Conservation (phyloP, 2,797 vertebrate species). For the Channallabes apus region DNA sequence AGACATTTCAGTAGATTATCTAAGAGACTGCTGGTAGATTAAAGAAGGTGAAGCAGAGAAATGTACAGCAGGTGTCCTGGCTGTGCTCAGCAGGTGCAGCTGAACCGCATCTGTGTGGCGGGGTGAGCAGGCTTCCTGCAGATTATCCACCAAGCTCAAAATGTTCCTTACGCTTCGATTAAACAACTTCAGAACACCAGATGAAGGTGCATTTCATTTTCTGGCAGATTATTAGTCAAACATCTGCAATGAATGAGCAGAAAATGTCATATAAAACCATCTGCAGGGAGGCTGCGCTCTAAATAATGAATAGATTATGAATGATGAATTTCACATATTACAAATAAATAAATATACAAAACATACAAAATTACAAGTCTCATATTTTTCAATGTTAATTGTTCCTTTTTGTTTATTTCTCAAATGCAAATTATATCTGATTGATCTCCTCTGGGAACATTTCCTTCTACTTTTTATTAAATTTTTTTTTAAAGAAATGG, state of each 20-base stretch:
- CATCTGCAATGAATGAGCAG: conserved; percentile 31
- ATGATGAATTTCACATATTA: not conserved
- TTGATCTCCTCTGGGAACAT: conserved; percentile 2
- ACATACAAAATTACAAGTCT: not conserved
- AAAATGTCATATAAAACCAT: conserved; percentile 27
- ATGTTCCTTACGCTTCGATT: conserved; percentile 21
- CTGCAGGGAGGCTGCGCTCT: not conserved
- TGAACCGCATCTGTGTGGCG: conserved; percentile 42
- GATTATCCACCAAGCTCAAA: conserved; percentile 40
- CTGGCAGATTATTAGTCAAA: conserved; percentile 24
- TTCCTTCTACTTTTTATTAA: not conserved
- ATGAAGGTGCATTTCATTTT: conserved; percentile 8
- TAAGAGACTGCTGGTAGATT: conserved; percentile 31
- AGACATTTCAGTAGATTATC: conserved; percentile 50
- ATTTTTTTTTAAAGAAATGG: not conserved
- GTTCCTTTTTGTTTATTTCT: conserved; percentile 14
- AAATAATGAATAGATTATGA: not conserved
- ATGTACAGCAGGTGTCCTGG: conserved; percentile 54
- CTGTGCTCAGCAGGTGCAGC: conserved; percentile 61
- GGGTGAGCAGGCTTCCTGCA: conserved; percentile 35
- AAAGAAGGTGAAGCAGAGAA: conserved; percentile 45
- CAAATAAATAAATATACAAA: not conserved
- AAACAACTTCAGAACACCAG: conserved; percentile 19
- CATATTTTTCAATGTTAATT: not conserved
- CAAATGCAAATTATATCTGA: conserved; percentile 5